Evolutionary conservation across 2,888 invertebrate species (phyloP), one percentile per base, ranked within the genome.

Genomic region (Gari tellinella): DNA sequence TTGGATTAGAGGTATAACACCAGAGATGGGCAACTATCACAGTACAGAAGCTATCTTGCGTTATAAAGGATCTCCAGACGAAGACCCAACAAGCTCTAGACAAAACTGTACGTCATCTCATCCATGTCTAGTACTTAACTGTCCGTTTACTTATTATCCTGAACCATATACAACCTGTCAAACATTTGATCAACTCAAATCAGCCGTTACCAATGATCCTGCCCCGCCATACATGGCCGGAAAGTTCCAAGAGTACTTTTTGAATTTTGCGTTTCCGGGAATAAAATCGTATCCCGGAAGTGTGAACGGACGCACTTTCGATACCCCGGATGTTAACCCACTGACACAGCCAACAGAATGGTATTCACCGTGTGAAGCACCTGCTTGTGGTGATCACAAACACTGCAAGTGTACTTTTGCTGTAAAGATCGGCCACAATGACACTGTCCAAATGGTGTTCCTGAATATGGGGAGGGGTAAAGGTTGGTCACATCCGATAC

Each of bases 261-360:
- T 88, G 0, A 89, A 89, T 60, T 89, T 86, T 70, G 88, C 83
- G 19, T 88, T 88, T 56, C 86, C 88, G 7, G 86, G 88, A 3
- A 69, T 65, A 8, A 64, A 69, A 15, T 58, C 74, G 40, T 69
- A 66, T 10, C 87, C 85, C 0, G 84, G 81, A 0, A 82, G 85
- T 8, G 78, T 87, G 1, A 89, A 89, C 61, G 87, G 88, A 0
- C 56, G 72, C 10, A 70, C 72, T 8, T 86, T 82, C 57, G 57
- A 65, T 7, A 68, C 65, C 2, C 86, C 87, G 1, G 48, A 70
- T 7, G 82, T 83, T 0, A 80, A 83, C 12, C 83, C 84, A 7
- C 53, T 87, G 5, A 70, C 83, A 0, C 84, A 88, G 46, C 85
- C 85, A 8, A 31, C 72, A 5, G 83, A 86, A 45, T 68, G 87